Base-by-base conservation (phyloP, 1,140 invertebrate genomes). In the Dryas iulia region DNA sequence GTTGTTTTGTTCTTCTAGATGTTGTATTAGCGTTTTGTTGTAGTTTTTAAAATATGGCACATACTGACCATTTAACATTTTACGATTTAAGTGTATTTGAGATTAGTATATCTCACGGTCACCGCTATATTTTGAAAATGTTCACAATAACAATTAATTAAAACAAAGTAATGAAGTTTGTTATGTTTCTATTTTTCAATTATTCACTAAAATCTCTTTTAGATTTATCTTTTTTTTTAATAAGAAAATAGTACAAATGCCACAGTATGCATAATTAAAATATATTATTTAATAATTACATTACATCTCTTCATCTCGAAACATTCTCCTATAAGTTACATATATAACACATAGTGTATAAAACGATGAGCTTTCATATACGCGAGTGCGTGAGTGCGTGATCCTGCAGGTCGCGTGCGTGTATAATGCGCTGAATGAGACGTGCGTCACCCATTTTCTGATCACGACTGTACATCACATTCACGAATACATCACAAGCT, bases 401-500 rank as follows among this genome's bases (percentile, higher is more conserved):
- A 70, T 66, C 52, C 66, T 57, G 24, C 39, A 26, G 58, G 64
- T 63, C 63, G 69, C 69, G 69, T 71, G 69, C 69, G 69, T 72
- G 70, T 62, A 72, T 72, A 72, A 72, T 67, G 33, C 67, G 39
- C 24, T 39, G 67, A 64, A 59, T 57, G 54, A 69, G 67, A 69
- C 67, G 67, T 59, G 67, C 67, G 67, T 69, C 67, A 64, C 60
- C 67, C 60, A 69, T 69, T 59, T 69, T 31, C 59, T 31, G 67
- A 69, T 69, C 67, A 69, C 67, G 67, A 64, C 52, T 52, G 7
- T 59, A 53, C 54, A 58, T 58, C 24, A 35, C 56, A 7, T 33
- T 18, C 52, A 30, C 30, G 21, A 47, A 47, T 47, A 47, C 39
- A 7, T 47, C 8, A 47, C 14, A 47, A 1, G 10, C 39, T 18